Conservation (phyloP, 2,888 invertebrate genomes). For the Julus scanicus region DNA sequence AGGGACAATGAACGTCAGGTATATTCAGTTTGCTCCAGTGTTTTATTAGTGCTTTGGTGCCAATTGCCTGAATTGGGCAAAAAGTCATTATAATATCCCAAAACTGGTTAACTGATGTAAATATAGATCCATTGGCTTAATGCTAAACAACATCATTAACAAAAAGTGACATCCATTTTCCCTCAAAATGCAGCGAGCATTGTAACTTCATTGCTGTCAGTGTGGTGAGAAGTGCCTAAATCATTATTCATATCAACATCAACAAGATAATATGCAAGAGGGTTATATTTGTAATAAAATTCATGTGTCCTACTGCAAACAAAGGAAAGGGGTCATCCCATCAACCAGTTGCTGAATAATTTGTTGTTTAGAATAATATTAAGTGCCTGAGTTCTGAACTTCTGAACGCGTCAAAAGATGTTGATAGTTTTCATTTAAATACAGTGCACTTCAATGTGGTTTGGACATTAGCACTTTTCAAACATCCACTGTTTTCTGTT, state of each 20-base stretch:
- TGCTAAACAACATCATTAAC: neutral
- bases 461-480: too few species aligned
- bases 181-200: neutral
- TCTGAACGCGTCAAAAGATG: too few species aligned
- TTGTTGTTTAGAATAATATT: too few species aligned
- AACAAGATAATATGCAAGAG: neutral
- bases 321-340: neutral
- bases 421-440: too few species aligned
- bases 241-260: neutral
- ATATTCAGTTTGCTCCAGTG: neutral
- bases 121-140: neutral
- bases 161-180: neutral
- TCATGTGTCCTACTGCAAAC: neutral
- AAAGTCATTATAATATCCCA: constrained; percentile 23
- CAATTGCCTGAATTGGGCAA: constrained; percentile 17
- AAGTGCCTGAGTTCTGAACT: too few species aligned
- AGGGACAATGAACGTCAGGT: neutral
- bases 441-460: too few species aligned
- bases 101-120: neutral
- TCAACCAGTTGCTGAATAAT: neutral
- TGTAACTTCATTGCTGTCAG: neutral
- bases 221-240: neutral
- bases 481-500: too few species aligned
- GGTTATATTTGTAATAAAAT: neutral
- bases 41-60: constrained; percentile 14